phyloP scores from a whole-genome alignment of 1,140 invertebrate species.

The Aplysia californica region DNA sequence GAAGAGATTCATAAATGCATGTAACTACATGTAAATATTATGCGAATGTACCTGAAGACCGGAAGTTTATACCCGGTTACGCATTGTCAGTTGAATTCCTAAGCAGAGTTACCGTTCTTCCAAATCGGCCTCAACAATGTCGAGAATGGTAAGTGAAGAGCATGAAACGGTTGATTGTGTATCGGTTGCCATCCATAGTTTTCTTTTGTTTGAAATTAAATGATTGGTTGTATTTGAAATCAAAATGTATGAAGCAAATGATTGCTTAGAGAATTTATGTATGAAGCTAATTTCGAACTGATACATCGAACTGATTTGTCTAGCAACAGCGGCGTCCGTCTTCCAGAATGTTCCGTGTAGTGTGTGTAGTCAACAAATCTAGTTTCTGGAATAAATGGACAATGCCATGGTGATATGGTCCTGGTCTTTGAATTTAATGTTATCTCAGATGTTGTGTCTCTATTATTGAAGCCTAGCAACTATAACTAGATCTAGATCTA shows the following conservation, averaged over 20 bases:
- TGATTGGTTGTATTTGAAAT: not conserved
- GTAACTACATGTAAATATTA: too few species aligned
- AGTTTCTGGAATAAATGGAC: too few species aligned
- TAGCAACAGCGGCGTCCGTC: not conserved
- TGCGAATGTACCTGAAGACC: too few species aligned
- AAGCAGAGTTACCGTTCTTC: constrained; percentile 23
- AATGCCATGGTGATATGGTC: too few species aligned
- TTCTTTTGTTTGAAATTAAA: not conserved
- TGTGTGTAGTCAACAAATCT: too few species aligned
- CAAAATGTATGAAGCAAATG: not conserved
- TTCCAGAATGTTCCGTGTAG: too few species aligned
- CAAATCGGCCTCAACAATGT: not conserved
- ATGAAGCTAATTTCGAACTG: not conserved
- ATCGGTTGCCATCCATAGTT: not conserved
- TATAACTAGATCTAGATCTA: too few species aligned
- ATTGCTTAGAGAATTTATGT: not conserved
- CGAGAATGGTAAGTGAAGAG: constrained; percentile 11
- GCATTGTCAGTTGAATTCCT: too few species aligned
- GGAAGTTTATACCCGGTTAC: constrained; percentile 8
- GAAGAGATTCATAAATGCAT: too few species aligned
- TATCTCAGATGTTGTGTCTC: too few species aligned
- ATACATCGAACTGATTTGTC: not conserved
- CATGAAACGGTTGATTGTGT: not conserved
- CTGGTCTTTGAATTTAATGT: too few species aligned
- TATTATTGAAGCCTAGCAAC: too few species aligned